phyloP scores from a whole-genome alignment of 2,797 vertebrate genomes.

The Forpus xanthops region DNA sequence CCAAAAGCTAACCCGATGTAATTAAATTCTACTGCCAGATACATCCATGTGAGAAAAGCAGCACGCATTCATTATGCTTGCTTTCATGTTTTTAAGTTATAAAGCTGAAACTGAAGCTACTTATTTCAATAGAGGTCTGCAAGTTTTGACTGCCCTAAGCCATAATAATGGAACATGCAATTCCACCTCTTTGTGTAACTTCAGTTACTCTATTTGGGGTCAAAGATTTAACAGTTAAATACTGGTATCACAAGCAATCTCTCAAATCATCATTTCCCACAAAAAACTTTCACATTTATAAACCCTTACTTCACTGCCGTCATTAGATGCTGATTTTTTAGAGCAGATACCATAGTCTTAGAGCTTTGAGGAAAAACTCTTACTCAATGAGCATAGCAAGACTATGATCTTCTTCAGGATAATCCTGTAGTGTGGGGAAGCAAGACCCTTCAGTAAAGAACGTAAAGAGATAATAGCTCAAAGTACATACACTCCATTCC shows the following conservation, averaged over 20 bases:
- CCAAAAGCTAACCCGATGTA: neutral
- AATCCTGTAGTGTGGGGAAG: neutral
- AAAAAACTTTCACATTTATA: neutral
- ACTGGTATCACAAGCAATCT: neutral
- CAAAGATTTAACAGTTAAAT: neutral
- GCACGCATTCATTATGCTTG: fast-evolving
- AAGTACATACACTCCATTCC: neutral
- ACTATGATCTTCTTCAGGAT: neutral
- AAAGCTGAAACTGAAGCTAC: neutral
- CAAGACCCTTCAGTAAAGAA: neutral
- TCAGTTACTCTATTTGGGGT: neutral
- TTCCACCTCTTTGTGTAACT: neutral
- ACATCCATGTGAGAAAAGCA: neutral
- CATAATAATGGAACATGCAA: neutral
- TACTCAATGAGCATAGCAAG: neutral
- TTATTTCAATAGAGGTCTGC: neutral
- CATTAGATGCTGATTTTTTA: neutral
- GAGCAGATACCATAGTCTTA: neutral
- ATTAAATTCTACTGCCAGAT: neutral
- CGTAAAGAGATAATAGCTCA: neutral
- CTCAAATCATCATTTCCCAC: neutral
- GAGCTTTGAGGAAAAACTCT: neutral
- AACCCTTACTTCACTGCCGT: neutral
- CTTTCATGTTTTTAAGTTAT: neutral
- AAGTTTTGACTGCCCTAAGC: neutral